A percentile compares a stretch with the other conserved stretches of the same genome.
These are phyloP conservation scores for Teleogryllus occipitalis DNA, from an alignment of 1,140 invertebrate genomes.

Conservation along the genomic window DNA sequence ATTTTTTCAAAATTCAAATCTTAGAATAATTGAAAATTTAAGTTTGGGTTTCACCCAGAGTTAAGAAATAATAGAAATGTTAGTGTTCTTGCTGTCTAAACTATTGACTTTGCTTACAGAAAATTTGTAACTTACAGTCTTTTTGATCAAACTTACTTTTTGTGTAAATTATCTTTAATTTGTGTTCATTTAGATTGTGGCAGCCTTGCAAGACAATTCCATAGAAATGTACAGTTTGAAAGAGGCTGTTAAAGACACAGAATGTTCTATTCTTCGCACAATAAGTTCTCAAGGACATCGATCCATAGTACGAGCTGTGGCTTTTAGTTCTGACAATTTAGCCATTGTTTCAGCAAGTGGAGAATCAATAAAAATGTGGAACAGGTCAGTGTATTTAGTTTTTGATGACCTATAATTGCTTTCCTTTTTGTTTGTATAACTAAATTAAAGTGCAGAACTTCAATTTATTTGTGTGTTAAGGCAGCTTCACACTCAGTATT, in stretches of 20 bases:
- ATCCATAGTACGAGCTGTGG: conserved; percentile 74
- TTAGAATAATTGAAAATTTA: too few species aligned
- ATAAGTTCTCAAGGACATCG: conserved; percentile 71
- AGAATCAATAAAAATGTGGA: conserved; percentile 90
- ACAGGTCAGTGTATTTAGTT: conserved; percentile 49
- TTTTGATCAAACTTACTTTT: conserved; percentile 8
- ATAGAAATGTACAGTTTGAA: conserved; percentile 55
- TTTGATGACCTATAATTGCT: background rate
- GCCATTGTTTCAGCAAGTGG: conserved; percentile 75
- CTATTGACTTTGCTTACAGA: conserved; percentile 12
- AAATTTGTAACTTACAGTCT: background rate
- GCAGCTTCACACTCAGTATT: too few species aligned
- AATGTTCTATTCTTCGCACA: conserved; percentile 44
- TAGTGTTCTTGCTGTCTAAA: too few species aligned
- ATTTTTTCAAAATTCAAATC: too few species aligned
- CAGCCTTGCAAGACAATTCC: conserved; percentile 58
- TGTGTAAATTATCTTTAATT: background rate
- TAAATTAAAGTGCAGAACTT: background rate
- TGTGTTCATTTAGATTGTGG: conserved; percentile 34
- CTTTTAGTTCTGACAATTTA: conserved; percentile 85
- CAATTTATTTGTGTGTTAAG: background rate
- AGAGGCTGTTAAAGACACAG: conserved; percentile 41
- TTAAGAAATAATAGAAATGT: too few species aligned
- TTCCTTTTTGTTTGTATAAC: background rate
- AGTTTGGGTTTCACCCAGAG: too few species aligned